Base-by-base conservation (phyloP, 1,140 invertebrate genomes). In the Camponotus vicinus region DNA sequence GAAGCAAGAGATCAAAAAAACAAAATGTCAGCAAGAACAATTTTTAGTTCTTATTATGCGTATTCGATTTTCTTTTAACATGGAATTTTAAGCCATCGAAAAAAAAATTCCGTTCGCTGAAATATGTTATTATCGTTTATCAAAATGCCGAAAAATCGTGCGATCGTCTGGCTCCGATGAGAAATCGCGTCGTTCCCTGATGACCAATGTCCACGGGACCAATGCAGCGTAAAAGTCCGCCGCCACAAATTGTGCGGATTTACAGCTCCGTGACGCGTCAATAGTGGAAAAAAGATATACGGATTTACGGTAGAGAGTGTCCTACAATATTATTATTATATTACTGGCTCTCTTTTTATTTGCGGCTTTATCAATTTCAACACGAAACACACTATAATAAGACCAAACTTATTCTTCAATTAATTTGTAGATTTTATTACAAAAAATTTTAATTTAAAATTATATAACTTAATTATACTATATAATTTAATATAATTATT, bases 41-140 rank as follows among this genome's bases (percentile, higher is more conserved):
- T 82, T 59, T 82, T 71, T 71, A 82, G 59, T 80, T 70, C 78
- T 71, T 42, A 82, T 82, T 52, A 27, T 27, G 13, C 45, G 3
- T 82, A 34, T 45, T 82, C 13, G 0, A 13, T 52, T 52, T 52
- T 71, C 27, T 71, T 82, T 80, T 80, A 79, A 77, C 37, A 63
- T 45, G 45, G 34, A 37, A 34, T n/a, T 37, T 32, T 34, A n/a
- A 32, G 37, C 42, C 49, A 67, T 73, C 67, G 55, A 71, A 82
- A 70, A 42, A 82, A 71, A 42, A 71, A 71, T 59, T 73, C 66
- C 34, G 34, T 59, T 11, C 52, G 27, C 27, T 82, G 69, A 82
- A 82, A 82, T 82, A 82, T 73, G 79, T 82, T 73, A 82, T 71
- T 82, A 82, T 73, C 67, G 67, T 82, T 82, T 73, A 82, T 82